Evolutionary conservation across 2,888 invertebrate genomes (phyloP).

Genomic region (Serrognathus titanus): DNA sequence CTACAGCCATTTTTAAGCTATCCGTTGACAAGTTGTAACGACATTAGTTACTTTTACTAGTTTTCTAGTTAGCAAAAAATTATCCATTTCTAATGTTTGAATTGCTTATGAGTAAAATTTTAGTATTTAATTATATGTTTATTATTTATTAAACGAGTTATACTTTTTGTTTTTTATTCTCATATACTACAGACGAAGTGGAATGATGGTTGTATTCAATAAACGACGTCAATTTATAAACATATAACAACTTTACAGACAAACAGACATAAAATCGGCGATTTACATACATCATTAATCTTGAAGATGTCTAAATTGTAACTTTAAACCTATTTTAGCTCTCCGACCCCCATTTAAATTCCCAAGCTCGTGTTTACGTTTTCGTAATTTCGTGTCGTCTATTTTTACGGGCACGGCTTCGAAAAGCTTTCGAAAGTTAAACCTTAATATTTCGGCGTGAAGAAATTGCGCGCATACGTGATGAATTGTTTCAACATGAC

Average conservation of each 20-base stretch:
- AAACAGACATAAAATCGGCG: constrained; percentile 33
- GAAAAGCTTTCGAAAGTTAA: no score
- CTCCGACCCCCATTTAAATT: constrained; percentile 30
- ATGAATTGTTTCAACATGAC: constrained; percentile 35
- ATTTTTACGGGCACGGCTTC: constrained; percentile 10
- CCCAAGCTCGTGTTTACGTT: constrained; percentile 16
- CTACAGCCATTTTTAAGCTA: no score
- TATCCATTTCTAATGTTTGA: no score
- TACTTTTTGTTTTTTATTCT: no score
- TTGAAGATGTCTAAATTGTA: constrained; percentile 38
- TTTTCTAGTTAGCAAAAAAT: no score
- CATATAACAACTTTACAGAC: constrained; percentile 13
- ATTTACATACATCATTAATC: constrained; percentile 39
- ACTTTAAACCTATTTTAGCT: constrained; percentile 34
- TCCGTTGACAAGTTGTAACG: no score
- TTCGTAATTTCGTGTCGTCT: constrained; percentile 16
- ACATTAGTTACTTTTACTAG: no score
- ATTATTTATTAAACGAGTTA: no score
- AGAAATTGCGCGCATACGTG: constrained; percentile 26
- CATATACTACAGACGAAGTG: no score
- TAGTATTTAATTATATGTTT: no score
- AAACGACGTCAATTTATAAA: constrained; percentile 20
- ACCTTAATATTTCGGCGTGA: constrained; percentile 5
- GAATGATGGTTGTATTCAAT: constrained; percentile 22
- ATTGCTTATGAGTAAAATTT: no score